Percentiles rank a stretch among this genome's conserved stretches.
Evolutionary conservation across 1,140 invertebrate genomes (phyloP).

Genomic region (Drosophila biarmipes): DNA sequence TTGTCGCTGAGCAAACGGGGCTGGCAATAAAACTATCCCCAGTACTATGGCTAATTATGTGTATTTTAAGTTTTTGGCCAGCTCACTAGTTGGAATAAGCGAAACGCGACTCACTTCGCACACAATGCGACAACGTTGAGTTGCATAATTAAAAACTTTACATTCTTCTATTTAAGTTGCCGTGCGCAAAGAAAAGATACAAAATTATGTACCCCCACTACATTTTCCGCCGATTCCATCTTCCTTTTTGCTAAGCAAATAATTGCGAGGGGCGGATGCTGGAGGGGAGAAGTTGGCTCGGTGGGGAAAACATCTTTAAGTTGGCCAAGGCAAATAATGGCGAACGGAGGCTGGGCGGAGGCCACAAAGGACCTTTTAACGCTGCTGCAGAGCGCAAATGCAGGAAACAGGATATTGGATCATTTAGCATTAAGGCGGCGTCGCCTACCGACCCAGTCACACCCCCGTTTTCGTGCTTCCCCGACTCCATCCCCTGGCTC

Average conservation of each 20-base stretch:
- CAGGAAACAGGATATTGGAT: slow-evolving; percentile 84
- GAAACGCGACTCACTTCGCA: slow-evolving; percentile 26
- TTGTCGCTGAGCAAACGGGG: slow-evolving; percentile 50
- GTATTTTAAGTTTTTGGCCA: slow-evolving; percentile 75
- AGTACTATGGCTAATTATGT: slow-evolving; percentile 78
- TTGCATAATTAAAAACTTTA: slow-evolving; percentile 82
- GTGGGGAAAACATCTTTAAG: slow-evolving; percentile 60
- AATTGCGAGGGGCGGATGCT: slow-evolving; percentile 16
- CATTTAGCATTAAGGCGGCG: slow-evolving; percentile 82
- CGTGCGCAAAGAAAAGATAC: slow-evolving; percentile 74
- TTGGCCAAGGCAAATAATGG: slow-evolving; percentile 73
- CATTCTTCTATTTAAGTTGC: slow-evolving; percentile 77
- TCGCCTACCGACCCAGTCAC: slow-evolving; percentile 9
- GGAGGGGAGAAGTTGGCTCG: slow-evolving; percentile 33
- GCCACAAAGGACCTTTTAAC: slow-evolving; percentile 80
- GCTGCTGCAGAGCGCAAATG: slow-evolving; percentile 58
- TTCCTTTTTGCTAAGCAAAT: slow-evolving; percentile 51
- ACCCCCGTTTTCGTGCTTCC: not conserved
- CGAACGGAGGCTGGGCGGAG: slow-evolving; percentile 36
- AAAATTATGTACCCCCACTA: slow-evolving; percentile 47
- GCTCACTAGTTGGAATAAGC: slow-evolving; percentile 60
- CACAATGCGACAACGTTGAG: slow-evolving; percentile 49
- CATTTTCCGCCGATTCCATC: slow-evolving; percentile 26
- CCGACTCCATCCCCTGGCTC: slow-evolving; percentile 7
- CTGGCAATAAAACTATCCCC: slow-evolving; percentile 30